phyloP scores from a whole-genome alignment of 2,113 vertebrate genomes.

The Geococcyx californianus region DNA sequence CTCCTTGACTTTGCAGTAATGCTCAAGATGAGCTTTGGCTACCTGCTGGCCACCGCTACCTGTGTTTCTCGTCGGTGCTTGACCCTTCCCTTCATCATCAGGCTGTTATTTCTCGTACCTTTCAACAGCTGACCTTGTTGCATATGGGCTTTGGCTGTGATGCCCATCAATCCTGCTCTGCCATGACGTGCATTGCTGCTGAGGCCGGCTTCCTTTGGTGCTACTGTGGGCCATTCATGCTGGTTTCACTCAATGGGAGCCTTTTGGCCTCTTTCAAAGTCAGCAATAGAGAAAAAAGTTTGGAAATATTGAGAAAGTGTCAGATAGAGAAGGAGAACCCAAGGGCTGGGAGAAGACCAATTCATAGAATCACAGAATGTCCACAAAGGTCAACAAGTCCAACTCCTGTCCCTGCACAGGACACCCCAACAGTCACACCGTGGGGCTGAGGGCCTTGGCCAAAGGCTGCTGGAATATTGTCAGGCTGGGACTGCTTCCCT shows the following conservation, averaged over 20 bases:
- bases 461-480: no score
- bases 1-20: neutral
- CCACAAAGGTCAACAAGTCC: no score
- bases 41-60: neutral
- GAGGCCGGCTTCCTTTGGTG: neutral
- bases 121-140: neutral
- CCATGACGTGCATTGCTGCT: accelerated
- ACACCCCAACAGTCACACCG: no score
- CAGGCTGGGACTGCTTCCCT: no score
- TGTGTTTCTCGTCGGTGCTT: neutral
- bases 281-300: neutral
- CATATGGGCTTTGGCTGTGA: neutral
- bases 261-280: neutral
- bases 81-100: neutral
- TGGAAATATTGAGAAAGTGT: neutral
- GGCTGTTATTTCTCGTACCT: neutral
- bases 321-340: neutral
- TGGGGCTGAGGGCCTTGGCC: no score
- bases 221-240: neutral
- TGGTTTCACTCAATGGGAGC: neutral
- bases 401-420: no score
- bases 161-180: neutral
- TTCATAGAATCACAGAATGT: no score
- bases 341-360: neutral
- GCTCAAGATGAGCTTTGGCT: neutral